A percentile compares a stretch with the other conserved stretches of the same genome.
Conservation (phyloP, 2,797 vertebrate species). For the Acrossocheilus wenchowensis region DNA sequence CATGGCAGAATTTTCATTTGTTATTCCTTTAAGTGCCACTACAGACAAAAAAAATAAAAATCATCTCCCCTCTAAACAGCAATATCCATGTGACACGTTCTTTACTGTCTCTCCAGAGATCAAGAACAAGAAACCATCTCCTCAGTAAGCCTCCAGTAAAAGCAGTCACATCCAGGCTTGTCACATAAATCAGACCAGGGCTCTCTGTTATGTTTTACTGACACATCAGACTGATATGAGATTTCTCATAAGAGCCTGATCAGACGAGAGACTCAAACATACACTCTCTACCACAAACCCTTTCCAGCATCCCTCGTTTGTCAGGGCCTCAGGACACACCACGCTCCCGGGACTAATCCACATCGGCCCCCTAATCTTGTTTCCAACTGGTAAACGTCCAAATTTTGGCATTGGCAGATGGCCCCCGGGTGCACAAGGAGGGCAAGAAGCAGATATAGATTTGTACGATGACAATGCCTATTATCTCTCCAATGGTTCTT, state of each 20-base stretch:
- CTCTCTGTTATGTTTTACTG: neutral
- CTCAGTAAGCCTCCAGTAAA: neutral
- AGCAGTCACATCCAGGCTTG: neutral
- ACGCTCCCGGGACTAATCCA: conserved; percentile 36
- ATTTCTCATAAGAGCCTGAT: conserved; percentile 6
- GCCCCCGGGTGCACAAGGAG: conserved; percentile 41
- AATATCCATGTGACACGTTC: neutral
- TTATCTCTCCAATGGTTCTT: conserved; percentile 36
- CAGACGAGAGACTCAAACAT: conserved; percentile 11
- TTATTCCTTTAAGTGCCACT: neutral
- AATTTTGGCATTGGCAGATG: conserved; percentile 43
- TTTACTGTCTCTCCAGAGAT: neutral
- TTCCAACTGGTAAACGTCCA: conserved; percentile 44
- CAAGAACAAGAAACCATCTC: neutral
- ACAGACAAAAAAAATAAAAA: neutral
- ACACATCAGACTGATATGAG: neutral
- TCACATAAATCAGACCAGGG: conserved; percentile 1
- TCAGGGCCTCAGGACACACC: conserved; percentile 1
- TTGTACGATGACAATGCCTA: conserved; percentile 30
- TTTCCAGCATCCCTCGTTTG: conserved; percentile 10
- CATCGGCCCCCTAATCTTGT: conserved; percentile 54
- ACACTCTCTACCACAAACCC: neutral
- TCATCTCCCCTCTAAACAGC: neutral
- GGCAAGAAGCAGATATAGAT: conserved; percentile 43
- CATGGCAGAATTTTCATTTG: neutral